phyloP scores from a whole-genome alignment of 2,888 invertebrate species.

The Torymus texanus region DNA sequence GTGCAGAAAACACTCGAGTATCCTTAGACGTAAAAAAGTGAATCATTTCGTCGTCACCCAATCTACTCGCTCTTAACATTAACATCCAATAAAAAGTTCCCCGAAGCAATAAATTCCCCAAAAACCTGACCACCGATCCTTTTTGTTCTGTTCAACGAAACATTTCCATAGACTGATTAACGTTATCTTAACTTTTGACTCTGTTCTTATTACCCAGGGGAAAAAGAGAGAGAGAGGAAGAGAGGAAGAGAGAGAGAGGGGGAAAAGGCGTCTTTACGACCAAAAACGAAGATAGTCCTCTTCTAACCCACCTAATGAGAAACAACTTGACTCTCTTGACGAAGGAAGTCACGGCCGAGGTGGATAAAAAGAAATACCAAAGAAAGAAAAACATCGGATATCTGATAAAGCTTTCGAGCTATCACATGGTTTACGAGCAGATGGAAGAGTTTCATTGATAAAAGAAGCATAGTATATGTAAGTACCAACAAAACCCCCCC shows the following conservation, averaged over 20 bases:
- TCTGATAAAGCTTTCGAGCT: slow-evolving; percentile 19
- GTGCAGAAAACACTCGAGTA: not conserved
- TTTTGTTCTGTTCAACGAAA: slow-evolving; percentile 38
- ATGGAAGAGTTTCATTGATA: slow-evolving; percentile 5
- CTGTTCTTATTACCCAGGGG: slow-evolving; percentile 36
- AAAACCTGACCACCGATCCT: not conserved
- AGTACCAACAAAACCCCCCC: too few species aligned
- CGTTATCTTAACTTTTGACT: slow-evolving; percentile 39
- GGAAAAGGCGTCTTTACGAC: not conserved
- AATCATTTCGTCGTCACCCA: slow-evolving; percentile 17
- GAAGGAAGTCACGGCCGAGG: not conserved
- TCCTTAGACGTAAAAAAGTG: slow-evolving; percentile 13
- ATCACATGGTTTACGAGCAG: slow-evolving; percentile 30
- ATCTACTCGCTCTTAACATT: not conserved
- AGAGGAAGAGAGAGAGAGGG: not conserved
- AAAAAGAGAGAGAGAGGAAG: not conserved
- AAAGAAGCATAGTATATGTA: not conserved
- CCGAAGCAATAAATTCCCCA: slow-evolving; percentile 38
- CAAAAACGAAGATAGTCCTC: slow-evolving; percentile 27
- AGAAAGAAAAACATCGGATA: slow-evolving; percentile 23
- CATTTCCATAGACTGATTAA: slow-evolving; percentile 33
- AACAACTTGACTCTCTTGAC: slow-evolving; percentile 12
- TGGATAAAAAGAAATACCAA: not conserved
- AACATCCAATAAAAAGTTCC: slow-evolving; percentile 39
- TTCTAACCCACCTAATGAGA: slow-evolving; percentile 20